A percentile compares a stretch with the other conserved stretches of the same genome.
Evolutionary conservation across 1,140 invertebrate species (phyloP).

Genomic region (Hermetia illucens): DNA sequence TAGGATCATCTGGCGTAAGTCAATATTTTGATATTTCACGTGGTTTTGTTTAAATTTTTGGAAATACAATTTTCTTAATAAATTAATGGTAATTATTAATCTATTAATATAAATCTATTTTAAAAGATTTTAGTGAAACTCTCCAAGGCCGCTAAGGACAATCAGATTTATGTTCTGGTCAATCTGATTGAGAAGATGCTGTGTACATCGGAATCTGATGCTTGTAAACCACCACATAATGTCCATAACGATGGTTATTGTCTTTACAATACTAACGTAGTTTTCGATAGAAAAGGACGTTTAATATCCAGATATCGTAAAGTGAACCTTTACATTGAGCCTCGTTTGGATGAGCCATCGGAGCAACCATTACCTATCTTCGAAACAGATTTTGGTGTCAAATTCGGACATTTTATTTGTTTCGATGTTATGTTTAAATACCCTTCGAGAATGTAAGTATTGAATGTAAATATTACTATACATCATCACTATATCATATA

Average conservation of each 20-base stretch:
- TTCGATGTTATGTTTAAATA: slow-evolving; percentile 69
- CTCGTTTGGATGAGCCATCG: neutral
- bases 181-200: slow-evolving; percentile 48
- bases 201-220: slow-evolving; percentile 24
- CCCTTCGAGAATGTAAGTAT: too few species aligned
- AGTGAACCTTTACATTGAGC: slow-evolving; percentile 34
- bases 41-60: too few species aligned
- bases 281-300: too few species aligned
- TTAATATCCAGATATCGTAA: slow-evolving; percentile 49
- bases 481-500: too few species aligned
- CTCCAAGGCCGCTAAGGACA: slow-evolving; percentile 28
- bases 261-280: slow-evolving; percentile 44
- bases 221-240: slow-evolving; percentile 9
- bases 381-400: slow-evolving; percentile 54
- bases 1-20: too few species aligned
- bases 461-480: too few species aligned
- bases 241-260: slow-evolving; percentile 20
- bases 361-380: slow-evolving; percentile 32
- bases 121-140: slow-evolving; percentile 32
- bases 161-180: slow-evolving; percentile 42
- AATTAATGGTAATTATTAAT: too few species aligned
- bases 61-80: too few species aligned
- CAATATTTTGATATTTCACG: too few species aligned
- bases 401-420: slow-evolving; percentile 58
- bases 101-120: too few species aligned